phyloP scores from a whole-genome alignment of 1,140 invertebrate species.

The Leptopilina boulardi region DNA sequence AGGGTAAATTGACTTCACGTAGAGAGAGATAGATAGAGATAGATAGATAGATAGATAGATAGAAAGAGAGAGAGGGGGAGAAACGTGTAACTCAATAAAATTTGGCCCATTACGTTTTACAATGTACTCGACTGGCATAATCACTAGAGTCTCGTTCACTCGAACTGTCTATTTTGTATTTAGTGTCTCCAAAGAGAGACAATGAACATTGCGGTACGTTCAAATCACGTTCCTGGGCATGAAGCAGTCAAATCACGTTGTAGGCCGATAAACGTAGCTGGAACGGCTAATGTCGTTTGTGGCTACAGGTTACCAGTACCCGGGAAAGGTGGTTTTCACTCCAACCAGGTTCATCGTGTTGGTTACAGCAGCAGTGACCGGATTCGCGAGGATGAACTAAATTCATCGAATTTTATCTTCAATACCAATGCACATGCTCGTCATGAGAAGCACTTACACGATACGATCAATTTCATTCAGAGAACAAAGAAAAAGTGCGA shows the following conservation, averaged over 20 bases:
- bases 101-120: conserved; percentile 33
- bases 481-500: not conserved
- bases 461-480: not conserved
- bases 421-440: conserved; percentile 5
- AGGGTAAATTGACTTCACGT: conserved; percentile 17
- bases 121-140: conserved; percentile 31
- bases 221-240: conserved; percentile 26
- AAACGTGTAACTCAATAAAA: conserved; percentile 25
- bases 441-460: not conserved
- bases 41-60: too few species aligned
- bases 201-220: conserved; percentile 32
- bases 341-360: not conserved
- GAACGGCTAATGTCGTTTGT: conserved; percentile 32
- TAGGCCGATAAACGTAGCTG: conserved; percentile 32
- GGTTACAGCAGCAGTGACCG: not conserved
- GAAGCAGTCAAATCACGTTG: conserved; percentile 33
- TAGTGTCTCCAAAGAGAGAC: conserved; percentile 29
- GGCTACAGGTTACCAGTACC: conserved; percentile 29
- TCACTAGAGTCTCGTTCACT: conserved; percentile 30
- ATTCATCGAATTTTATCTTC: conserved; percentile 15
- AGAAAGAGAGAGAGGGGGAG: not conserved
- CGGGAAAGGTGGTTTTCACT: conserved; percentile 14
- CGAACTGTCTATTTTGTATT: conserved; percentile 32
- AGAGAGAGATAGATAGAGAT: not conserved
- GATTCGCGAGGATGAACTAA: not conserved